Percentiles rank a stretch among this genome's conserved stretches.
These are phyloP conservation scores for Drosophila micromelanica DNA, from an alignment of 1,140 invertebrate species.

Conservation along the genomic window DNA sequence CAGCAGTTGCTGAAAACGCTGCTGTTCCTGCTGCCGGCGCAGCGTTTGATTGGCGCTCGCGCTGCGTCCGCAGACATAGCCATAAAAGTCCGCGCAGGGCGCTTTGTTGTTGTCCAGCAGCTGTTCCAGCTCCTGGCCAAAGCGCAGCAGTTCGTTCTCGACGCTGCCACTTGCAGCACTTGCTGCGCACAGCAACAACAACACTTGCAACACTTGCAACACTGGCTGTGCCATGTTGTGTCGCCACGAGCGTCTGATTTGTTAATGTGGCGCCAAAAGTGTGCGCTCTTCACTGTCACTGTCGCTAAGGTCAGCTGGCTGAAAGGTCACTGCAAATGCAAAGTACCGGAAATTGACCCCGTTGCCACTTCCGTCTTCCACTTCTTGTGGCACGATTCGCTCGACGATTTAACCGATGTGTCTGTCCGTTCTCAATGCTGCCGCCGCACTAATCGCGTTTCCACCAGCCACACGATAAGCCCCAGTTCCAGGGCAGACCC, in stretches of 20 bases:
- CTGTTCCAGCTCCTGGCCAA: conserved; percentile 68
- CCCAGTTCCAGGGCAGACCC: conserved; percentile 6
- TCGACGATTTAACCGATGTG: conserved; percentile 34
- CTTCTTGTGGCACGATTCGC: conserved; percentile 13
- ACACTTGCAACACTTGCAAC: conserved; percentile 19
- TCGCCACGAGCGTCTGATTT: conserved; percentile 7
- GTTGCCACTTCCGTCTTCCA: conserved; percentile 38
- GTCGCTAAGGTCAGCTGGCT: conserved; percentile 16
- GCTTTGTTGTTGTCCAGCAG: conserved; percentile 51
- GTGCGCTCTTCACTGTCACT: conserved; percentile 9
- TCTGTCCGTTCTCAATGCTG: conserved; percentile 35
- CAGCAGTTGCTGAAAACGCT: conserved; percentile 68
- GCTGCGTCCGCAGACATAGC: conserved; percentile 67
- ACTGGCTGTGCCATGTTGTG: conserved; percentile 10
- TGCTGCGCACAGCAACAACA: conserved; percentile 9
- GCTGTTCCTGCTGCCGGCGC: conserved; percentile 47
- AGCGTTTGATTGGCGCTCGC: conserved; percentile 49
- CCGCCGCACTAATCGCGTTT: conserved; percentile 64
- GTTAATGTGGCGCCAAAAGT: conserved; percentile 3
- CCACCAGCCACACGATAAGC: conserved; percentile 32
- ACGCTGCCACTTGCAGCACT: conserved; percentile 16
- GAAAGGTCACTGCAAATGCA: conserved; percentile 17
- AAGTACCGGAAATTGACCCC: conserved; percentile 31
- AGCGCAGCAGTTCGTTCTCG: conserved; percentile 64
- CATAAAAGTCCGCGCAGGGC: conserved; percentile 75